phyloP scores from a whole-genome alignment of 1,140 invertebrate genomes.

The Euborellia annulipes region DNA sequence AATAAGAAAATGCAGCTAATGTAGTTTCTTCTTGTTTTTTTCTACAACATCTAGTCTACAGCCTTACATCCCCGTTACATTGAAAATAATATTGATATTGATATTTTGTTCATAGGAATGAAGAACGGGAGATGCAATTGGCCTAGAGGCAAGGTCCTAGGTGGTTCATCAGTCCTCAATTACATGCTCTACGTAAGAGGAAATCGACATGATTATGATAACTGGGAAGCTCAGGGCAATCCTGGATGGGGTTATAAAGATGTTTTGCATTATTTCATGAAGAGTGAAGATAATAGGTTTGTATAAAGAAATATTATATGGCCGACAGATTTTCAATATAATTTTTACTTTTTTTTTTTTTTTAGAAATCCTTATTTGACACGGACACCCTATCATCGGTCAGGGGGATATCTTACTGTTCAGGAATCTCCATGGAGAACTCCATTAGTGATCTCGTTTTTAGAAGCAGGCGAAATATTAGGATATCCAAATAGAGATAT shows the following conservation, averaged over 20 bases:
- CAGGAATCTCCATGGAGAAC: conserved; percentile 73
- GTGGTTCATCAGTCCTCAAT: conserved; percentile 81
- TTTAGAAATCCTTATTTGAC: conserved; percentile 56
- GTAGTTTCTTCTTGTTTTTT: too few species aligned
- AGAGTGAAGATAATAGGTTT: conserved; percentile 62
- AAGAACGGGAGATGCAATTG: conserved; percentile 60
- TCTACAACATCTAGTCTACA: too few species aligned
- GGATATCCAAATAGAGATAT: conserved; percentile 80
- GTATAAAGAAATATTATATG: too few species aligned
- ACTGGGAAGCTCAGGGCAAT: conserved; percentile 77
- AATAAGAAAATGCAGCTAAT: too few species aligned
- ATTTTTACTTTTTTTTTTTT: too few species aligned
- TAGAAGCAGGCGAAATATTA: conserved; percentile 70
- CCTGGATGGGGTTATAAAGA: conserved; percentile 79
- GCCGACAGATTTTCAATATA: too few species aligned
- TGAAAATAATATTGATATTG: too few species aligned
- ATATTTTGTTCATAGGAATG: conserved; percentile 7
- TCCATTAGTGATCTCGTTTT: conserved; percentile 60
- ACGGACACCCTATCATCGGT: conserved; percentile 49
- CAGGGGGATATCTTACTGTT: conserved; percentile 61
- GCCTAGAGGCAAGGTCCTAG: conserved; percentile 70
- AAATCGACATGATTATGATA: conserved; percentile 69
- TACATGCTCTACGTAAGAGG: conserved; percentile 92
- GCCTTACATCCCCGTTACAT: too few species aligned
- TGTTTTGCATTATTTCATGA: conserved; percentile 75